Percentiles rank a stretch among this genome's conserved stretches.
These are phyloP conservation scores for Umimayanthus chanpuru DNA, from an alignment of 92 coral and sea anemone genomes.

Conservation along the genomic window DNA sequence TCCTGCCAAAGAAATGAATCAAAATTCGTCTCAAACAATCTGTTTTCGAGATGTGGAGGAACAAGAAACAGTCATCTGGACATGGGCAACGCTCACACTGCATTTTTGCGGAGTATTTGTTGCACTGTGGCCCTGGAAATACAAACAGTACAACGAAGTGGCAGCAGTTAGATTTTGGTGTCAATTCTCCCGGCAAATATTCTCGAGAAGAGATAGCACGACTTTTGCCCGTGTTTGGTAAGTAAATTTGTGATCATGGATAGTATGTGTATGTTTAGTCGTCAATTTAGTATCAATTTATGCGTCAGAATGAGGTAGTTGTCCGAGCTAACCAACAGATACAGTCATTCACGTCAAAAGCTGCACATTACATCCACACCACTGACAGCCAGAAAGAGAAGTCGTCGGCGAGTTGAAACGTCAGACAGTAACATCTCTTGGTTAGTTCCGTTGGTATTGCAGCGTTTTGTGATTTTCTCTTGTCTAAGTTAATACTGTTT, in stretches of 20 bases:
- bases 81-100: constrained; percentile 14
- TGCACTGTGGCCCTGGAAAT: constrained; percentile 27
- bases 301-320: constrained; percentile 7
- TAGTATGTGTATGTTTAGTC: background rate
- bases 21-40: constrained; percentile 15
- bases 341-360: background rate
- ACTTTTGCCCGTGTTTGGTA: constrained; percentile 9
- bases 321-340: background rate
- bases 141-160: constrained; percentile 11
- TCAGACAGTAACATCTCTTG: constrained; percentile 6
- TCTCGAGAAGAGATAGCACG: constrained; percentile 14
- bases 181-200: too few relatives aligned
- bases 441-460: constrained; percentile 1
- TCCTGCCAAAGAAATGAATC: constrained; percentile 9
- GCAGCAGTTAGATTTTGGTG: constrained; percentile 31
- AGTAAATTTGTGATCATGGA: constrained; percentile 9
- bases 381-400: background rate
- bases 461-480: background rate
- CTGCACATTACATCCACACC: background rate
- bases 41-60: constrained; percentile 26
- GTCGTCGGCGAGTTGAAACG: background rate
- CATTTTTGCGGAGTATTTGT: constrained; percentile 18
- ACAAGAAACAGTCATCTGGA: constrained; percentile 20
- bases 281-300: background rate
- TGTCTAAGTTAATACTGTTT: background rate